Evolutionary conservation across 2,797 vertebrate genomes (phyloP).

Genomic region (Malacoctenus gilli): DNA sequence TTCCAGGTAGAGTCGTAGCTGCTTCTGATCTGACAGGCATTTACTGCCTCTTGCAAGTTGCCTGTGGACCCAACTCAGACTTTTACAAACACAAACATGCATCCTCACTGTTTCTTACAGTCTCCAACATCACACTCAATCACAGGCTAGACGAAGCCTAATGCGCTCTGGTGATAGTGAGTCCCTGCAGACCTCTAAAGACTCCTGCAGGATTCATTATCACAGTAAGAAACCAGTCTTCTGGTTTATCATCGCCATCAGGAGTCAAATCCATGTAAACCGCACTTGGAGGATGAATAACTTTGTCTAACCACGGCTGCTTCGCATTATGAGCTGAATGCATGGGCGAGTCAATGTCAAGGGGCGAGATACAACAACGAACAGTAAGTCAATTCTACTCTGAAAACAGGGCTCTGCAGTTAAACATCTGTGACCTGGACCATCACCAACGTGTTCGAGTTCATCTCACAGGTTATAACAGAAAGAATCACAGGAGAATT

Average conservation of each 20-base stretch:
- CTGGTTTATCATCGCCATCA: no score
- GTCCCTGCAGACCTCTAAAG: not conserved
- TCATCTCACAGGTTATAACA: not conserved
- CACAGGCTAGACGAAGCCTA: no score
- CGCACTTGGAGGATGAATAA: not conserved
- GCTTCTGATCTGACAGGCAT: no score
- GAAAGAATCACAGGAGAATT: not conserved
- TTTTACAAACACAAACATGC: no score
- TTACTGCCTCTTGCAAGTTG: no score
- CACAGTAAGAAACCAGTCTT: not conserved
- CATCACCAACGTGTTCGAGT: not conserved
- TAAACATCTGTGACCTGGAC: not conserved
- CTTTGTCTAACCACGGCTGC: not conserved
- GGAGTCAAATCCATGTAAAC: no score
- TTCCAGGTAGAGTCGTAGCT: no score
- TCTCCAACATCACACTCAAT: no score
- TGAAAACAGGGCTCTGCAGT: slow-evolving; percentile 1
- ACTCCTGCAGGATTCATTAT: not conserved
- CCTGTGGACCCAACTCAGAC: no score
- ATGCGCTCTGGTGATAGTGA: no score
- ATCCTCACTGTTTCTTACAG: no score
- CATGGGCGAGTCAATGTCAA: slow-evolving; percentile 23
- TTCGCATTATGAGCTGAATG: not conserved
- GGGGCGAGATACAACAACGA: slow-evolving; percentile 2
- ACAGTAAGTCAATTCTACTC: slow-evolving; percentile 19